Conservation (phyloP, 2,797 vertebrate genomes). For the Lophius americanus region DNA sequence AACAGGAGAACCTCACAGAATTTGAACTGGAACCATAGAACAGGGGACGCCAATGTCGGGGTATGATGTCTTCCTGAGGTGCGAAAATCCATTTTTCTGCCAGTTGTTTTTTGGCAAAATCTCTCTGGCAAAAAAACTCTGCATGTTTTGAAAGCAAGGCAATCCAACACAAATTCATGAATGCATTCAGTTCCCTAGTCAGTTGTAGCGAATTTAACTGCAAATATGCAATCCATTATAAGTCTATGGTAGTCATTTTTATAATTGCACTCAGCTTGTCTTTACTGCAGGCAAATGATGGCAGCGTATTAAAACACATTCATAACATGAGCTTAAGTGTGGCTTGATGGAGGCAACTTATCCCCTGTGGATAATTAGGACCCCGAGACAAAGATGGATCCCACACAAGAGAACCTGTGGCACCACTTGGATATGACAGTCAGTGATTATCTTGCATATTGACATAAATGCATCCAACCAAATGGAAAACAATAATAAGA, state of each 20-base stretch:
- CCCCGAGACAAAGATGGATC: conserved; percentile 50
- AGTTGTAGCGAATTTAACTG: conserved; percentile 46
- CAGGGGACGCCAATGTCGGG: conserved; percentile 26
- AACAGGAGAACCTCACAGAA: conserved; percentile 28
- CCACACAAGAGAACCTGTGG: conserved; percentile 52
- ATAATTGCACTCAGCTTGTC: conserved; percentile 39
- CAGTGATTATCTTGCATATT: conserved; percentile 58
- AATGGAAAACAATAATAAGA: conserved; percentile 60
- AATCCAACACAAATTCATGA: conserved; percentile 63
- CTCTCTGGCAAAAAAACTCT: background rate
- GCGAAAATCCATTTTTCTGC: conserved; percentile 69
- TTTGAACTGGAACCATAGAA: conserved; percentile 17
- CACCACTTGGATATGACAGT: conserved; percentile 52
- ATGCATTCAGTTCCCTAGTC: conserved; percentile 54
- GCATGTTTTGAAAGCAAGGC: conserved; percentile 46
- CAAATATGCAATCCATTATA: conserved; percentile 48
- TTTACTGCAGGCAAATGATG: conserved; percentile 45
- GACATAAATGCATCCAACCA: conserved; percentile 43
- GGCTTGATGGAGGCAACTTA: conserved; percentile 35
- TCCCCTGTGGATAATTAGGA: conserved; percentile 38
- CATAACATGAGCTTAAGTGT: conserved; percentile 39
- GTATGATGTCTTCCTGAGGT: conserved; percentile 71
- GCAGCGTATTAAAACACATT: conserved; percentile 44
- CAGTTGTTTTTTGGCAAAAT: conserved; percentile 44
- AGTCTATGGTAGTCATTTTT: conserved; percentile 34